Conservation (phyloP, 2,797 vertebrate genomes). For the Sebastes paucispinis region DNA sequence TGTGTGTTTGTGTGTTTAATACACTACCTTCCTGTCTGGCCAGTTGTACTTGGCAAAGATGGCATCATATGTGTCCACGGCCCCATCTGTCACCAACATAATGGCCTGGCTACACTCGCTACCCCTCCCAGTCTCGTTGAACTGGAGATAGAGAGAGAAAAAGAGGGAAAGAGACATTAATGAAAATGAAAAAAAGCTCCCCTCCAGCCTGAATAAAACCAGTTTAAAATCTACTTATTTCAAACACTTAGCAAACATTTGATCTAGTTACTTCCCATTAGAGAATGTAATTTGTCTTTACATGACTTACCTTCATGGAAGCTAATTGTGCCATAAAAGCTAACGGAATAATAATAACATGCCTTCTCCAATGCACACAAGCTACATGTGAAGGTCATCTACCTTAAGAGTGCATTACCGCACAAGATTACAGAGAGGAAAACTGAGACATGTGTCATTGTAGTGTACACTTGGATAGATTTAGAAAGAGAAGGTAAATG, state of each 20-base stretch:
- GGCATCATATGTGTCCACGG: conserved; percentile 94
- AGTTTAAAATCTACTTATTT: not conserved
- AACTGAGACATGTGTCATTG: not conserved
- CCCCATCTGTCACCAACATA: conserved; percentile 98
- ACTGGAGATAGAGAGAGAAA: conserved; percentile 77
- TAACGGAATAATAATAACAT: no score
- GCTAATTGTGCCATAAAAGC: not conserved
- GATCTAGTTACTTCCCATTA: not conserved
- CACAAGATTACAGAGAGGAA: not conserved
- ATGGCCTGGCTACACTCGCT: conserved; percentile 98
- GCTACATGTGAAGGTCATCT: not conserved
- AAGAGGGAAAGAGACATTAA: not conserved
- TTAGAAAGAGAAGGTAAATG: not conserved
- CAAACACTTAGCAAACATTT: not conserved
- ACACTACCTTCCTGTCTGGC: conserved; percentile 94
- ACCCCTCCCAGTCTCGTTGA: conserved; percentile 95
- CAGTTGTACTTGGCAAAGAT: conserved; percentile 98
- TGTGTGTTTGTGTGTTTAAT: conserved; percentile 27
- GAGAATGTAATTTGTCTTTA: not conserved
- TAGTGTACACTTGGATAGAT: not conserved
- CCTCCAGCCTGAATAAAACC: not conserved
- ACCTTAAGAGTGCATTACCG: not conserved
- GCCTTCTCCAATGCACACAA: no score
- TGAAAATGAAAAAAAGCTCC: not conserved
- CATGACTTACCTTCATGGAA: not conserved